These are phyloP conservation scores for Synchiropus splendidus DNA, from an alignment of 2,113 vertebrate species.

Conservation along the genomic window DNA sequence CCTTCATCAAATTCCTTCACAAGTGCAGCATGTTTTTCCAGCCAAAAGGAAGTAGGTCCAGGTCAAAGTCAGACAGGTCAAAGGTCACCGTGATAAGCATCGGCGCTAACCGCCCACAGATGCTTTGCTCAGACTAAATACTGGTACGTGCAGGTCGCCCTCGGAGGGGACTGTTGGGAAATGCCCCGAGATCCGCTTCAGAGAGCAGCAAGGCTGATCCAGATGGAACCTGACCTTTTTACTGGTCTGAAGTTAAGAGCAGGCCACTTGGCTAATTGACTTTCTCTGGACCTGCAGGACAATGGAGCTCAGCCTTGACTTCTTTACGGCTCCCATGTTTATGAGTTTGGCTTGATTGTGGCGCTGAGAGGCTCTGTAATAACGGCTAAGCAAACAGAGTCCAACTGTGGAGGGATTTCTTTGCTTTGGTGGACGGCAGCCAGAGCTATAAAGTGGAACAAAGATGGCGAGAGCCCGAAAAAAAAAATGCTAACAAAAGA, in stretches of 20 bases:
- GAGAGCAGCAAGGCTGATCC: too few species aligned
- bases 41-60: background rate
- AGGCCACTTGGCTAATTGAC: constrained; percentile 40
- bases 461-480: too few species aligned
- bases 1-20: too few species aligned
- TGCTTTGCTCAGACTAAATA: constrained; percentile 12
- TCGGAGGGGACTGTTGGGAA: constrained; percentile 16
- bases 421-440: too few species aligned
- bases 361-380: constrained; percentile 48
- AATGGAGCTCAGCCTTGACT: constrained; percentile 40
- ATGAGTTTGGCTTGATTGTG: constrained; percentile 35
- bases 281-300: constrained; percentile 42
- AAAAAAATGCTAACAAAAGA: too few species aligned
- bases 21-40: background rate
- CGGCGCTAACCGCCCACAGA: constrained; percentile 12
- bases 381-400: constrained; percentile 52
- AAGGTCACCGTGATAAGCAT: constrained; percentile 22
- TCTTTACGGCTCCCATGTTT: constrained; percentile 59
- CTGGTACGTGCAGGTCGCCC: constrained; percentile 1
- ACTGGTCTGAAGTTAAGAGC: constrained; percentile 16
- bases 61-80: constrained; percentile 17
- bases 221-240: too few species aligned
- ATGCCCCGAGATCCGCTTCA: too few species aligned
- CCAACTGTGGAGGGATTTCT: too few species aligned
- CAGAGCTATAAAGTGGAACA: too few species aligned